phyloP scores from a whole-genome alignment of 2,888 invertebrate species.

The Drosophila pullipes region DNA sequence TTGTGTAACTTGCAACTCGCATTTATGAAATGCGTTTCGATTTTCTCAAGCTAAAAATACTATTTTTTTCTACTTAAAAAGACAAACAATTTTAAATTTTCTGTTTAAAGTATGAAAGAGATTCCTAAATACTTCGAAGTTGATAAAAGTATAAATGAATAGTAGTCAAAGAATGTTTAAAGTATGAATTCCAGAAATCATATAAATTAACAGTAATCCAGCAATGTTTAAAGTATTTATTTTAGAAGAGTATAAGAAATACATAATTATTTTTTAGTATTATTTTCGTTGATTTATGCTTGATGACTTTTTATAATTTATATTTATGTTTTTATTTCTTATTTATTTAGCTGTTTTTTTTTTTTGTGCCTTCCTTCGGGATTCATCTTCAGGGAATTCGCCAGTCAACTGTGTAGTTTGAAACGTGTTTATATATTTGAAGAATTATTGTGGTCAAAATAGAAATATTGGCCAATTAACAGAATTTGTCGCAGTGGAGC shows the following conservation, averaged over 20 bases:
- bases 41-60: too few relatives aligned
- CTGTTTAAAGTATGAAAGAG: too few relatives aligned
- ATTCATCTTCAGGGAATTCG: background rate
- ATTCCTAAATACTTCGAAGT: too few relatives aligned
- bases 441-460: background rate
- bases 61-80: too few relatives aligned
- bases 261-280: background rate
- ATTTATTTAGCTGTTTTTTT: background rate
- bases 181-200: too few relatives aligned
- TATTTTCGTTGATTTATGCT: background rate
- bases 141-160: too few relatives aligned
- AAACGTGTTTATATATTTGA: background rate
- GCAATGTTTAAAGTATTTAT: background rate
- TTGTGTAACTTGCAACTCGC: background rate
- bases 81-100: too few relatives aligned
- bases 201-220: background rate
- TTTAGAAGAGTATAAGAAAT: background rate
- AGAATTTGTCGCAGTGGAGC: background rate
- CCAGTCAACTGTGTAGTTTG: background rate
- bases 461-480: background rate
- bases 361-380: background rate
- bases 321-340: background rate
- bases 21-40: too few relatives aligned
- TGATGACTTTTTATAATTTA: background rate
- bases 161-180: background rate